Evolutionary conservation across 2,113 vertebrate genomes (phyloP).

Genomic region (Rhadina sibilatrix): DNA sequence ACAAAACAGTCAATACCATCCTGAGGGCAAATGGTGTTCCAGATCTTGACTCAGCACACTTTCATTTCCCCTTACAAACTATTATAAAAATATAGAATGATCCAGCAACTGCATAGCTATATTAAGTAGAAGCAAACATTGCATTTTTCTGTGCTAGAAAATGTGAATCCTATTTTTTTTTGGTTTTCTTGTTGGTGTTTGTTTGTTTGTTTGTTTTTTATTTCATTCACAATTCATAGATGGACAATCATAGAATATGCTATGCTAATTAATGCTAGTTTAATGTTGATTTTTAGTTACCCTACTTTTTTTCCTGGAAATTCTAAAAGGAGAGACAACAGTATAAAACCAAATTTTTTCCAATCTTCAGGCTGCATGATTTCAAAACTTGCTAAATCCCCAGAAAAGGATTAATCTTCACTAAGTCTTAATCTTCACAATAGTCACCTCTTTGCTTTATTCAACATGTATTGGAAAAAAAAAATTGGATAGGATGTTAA

Average conservation of each 20-base stretch:
- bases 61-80: neutral
- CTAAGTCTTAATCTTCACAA: neutral
- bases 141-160: neutral
- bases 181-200: neutral
- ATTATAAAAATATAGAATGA: neutral
- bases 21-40: neutral
- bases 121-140: neutral
- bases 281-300: neutral
- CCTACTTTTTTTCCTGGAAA: neutral
- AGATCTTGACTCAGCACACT: slow-evolving; percentile 15
- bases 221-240: neutral
- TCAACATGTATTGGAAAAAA: neutral
- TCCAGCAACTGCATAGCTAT: neutral
- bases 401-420: rapidly evolving
- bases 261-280: neutral
- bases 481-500: neutral
- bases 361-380: neutral
- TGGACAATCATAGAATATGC: neutral
- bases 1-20: neutral
- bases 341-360: neutral
- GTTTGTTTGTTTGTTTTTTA: neutral
- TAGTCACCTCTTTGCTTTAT: neutral
- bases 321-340: neutral
- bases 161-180: neutral
- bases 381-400: neutral